Base-by-base conservation (phyloP, 2,113 vertebrate species). In the Colaptes auratus region DNA sequence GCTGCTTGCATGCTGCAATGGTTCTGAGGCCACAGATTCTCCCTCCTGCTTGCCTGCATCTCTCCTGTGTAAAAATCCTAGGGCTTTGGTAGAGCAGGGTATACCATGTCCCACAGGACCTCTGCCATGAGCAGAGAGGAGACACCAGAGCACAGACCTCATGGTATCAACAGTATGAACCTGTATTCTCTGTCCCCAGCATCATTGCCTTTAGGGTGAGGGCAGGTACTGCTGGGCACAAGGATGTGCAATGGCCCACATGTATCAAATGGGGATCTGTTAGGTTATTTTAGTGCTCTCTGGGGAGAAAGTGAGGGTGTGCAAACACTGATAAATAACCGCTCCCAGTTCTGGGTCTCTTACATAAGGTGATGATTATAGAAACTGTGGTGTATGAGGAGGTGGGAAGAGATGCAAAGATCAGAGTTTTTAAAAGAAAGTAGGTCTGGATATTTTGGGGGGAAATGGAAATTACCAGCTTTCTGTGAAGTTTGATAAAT, bases 371-470 rank as follows among this genome's bases (percentile, higher is more conserved):
- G 88, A 93, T 35, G 42, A 95, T 96, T 96, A 95, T 90, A 93
- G 94, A 95, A 95, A 95, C 89, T 85, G 88, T 3, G 5, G 90
- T 90, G 87, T 88, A 71, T 0, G 9, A 86, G 73, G 83, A 81
- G 44, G 81, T 88, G 93, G 89, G 87, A 96, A 50, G 15, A 81
- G 93, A 93, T 83, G 90, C 72, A 84, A 93, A 90, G 91, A 96
- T 91, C 73, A 52, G 74, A 69, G 88, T 86, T 95, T 96, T 96
- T 96, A 96, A 94, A 93, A 81, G 92, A 94, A 96, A 97, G 82
- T 96, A 95, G 93, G 94, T 95, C 96, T 97, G 63, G 79, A 63
- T 92, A 83, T 95, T 96, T 92, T 93, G 88, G 86, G 89, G 92
- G 93, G 39, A 91, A 90, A 70, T 86, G 56, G 82, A 96, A 95